Percentiles rank a stretch among this genome's conserved stretches.
phyloP scores from a whole-genome alignment of 2,888 invertebrate species.

The Helicoverpa assulta region DNA sequence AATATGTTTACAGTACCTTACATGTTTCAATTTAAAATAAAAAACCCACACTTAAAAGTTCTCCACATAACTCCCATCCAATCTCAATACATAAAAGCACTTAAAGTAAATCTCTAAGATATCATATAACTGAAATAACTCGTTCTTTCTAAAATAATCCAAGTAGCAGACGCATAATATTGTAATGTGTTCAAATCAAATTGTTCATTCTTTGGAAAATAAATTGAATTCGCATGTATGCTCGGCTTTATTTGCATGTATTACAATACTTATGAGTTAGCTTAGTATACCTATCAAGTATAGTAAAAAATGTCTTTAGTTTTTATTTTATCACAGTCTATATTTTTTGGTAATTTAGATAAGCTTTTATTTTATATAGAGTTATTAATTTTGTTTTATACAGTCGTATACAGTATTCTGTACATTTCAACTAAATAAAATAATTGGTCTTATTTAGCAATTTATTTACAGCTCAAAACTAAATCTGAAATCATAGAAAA shows the following conservation, averaged over 20 bases:
- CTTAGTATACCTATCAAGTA: too few species aligned
- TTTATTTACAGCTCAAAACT: too few species aligned
- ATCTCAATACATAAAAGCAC: background rate
- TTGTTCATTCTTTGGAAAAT: constrained; percentile 10
- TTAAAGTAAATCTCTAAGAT: background rate
- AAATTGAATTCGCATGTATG: constrained; percentile 21
- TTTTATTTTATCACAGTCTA: too few species aligned
- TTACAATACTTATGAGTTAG: background rate
- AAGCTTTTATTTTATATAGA: too few species aligned
- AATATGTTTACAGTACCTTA: too few species aligned
- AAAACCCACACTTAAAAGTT: background rate
- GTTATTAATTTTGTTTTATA: too few species aligned
- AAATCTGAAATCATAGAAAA: too few species aligned
- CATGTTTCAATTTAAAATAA: background rate
- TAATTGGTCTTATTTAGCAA: too few species aligned
- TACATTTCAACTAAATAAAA: too few species aligned
- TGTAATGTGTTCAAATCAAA: constrained; percentile 10
- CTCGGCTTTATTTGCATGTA: background rate
- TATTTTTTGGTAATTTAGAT: too few species aligned
- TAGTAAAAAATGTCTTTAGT: too few species aligned
- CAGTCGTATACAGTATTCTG: too few species aligned
- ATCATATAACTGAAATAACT: constrained; percentile 13
- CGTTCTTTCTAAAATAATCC: constrained; percentile 4
- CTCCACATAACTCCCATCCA: background rate
- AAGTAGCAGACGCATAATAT: constrained; percentile 25